A percentile compares a stretch with the other conserved stretches of the same genome.
Evolutionary conservation across 2,797 vertebrate genomes (phyloP).

Genomic region (Phyllotis vaccarum): DNA sequence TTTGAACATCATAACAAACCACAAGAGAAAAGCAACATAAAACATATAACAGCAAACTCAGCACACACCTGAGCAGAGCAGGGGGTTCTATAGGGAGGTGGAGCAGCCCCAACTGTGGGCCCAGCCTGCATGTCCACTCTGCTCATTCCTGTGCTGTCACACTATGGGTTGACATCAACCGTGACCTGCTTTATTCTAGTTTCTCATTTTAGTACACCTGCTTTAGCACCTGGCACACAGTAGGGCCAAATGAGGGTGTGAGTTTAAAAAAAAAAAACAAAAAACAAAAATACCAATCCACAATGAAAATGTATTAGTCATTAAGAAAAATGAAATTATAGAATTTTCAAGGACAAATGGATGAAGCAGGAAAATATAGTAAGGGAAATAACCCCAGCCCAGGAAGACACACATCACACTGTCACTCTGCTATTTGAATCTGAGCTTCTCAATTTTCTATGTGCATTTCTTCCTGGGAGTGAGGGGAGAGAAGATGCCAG

Average conservation of each 20-base stretch:
- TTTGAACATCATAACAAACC: not conserved
- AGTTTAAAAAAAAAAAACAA: not conserved
- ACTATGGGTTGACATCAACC: not conserved
- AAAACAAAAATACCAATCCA: not conserved
- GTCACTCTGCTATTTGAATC: not conserved
- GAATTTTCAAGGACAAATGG: not conserved
- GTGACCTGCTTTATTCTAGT: not conserved
- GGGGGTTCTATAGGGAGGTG: not conserved
- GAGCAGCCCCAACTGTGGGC: not conserved
- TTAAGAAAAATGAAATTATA: not conserved
- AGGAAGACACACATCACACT: not conserved
- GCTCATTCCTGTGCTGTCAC: not conserved
- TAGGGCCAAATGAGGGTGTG: not conserved
- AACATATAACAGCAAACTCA: not conserved
- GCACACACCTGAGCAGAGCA: not conserved
- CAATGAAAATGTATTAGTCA: not conserved
- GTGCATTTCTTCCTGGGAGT: not conserved
- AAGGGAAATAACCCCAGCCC: not conserved
- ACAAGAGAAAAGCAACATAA: not conserved
- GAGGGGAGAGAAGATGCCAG: not conserved
- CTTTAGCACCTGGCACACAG: too few relatives aligned
- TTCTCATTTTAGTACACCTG: not conserved
- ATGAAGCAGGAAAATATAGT: not conserved
- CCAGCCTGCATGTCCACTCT: rapidly evolving
- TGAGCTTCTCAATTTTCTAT: not conserved